phyloP scores from a whole-genome alignment of 2,797 vertebrate species.

The Hydrophis major region DNA sequence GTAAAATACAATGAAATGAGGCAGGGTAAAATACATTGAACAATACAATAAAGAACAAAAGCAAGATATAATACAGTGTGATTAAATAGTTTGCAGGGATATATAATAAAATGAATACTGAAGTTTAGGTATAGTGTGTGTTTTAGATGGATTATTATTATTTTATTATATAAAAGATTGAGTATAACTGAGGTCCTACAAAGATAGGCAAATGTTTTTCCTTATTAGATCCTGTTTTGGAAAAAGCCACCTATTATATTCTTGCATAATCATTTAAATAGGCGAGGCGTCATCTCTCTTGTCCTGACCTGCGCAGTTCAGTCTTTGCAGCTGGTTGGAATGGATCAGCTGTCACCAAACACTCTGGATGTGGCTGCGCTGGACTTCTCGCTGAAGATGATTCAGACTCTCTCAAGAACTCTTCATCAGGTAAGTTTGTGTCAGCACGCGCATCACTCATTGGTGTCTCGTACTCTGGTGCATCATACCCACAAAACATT shows the following conservation, averaged over 20 bases:
- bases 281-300: no score
- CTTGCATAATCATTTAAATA: no score
- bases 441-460: no score
- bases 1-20: not conserved
- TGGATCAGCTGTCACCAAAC: no score
- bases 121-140: not conserved
- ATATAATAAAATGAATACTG: not conserved
- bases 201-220: not conserved
- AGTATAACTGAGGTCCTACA: not conserved
- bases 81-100: not conserved
- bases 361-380: no score
- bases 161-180: not conserved
- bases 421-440: no score
- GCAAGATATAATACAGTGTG: not conserved
- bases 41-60: not conserved
- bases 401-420: no score
- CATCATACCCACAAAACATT: no score
- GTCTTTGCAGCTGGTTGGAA: no score
- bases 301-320: no score
- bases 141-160: not conserved
- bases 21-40: not conserved
- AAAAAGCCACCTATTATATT: not conserved
- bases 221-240: not conserved
- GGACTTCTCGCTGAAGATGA: no score
- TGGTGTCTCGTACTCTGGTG: no score